Conservation (phyloP, 1,140 invertebrate genomes). For the Mercenaria mercenaria region DNA sequence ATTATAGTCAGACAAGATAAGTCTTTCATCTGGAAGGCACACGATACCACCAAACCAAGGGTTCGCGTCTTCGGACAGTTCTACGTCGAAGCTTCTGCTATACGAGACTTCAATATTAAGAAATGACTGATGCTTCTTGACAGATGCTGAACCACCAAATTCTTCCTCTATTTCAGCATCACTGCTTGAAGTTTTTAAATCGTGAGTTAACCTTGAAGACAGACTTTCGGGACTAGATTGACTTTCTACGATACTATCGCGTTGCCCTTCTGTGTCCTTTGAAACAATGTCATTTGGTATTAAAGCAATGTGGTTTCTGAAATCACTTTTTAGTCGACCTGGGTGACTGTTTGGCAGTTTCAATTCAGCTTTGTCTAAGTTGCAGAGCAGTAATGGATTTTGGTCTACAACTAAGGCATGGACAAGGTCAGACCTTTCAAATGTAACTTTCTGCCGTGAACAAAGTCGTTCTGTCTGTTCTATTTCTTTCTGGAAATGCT, state of each 20-base stretch:
- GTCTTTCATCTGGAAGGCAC: neutral
- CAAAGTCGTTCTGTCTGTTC: neutral
- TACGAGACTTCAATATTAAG: too few relatives aligned
- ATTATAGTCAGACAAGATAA: neutral
- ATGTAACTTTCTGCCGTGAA: neutral
- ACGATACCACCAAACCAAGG: neutral
- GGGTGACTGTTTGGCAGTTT: neutral
- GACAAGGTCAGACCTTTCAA: neutral
- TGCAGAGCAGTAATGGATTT: neutral
- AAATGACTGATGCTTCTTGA: too few relatives aligned
- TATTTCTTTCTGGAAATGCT: neutral
- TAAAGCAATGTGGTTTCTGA: neutral
- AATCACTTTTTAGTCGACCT: neutral
- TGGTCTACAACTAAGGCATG: neutral
- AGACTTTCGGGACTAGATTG: too few relatives aligned
- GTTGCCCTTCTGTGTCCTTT: too few relatives aligned
- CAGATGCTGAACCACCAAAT: too few relatives aligned
- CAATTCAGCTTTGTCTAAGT: neutral
- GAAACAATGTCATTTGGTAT: too few relatives aligned
- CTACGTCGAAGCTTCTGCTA: neutral
- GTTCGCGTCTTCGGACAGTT: neutral
- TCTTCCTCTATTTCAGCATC: too few relatives aligned
- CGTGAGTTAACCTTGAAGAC: too few relatives aligned
- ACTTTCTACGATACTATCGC: too few relatives aligned
- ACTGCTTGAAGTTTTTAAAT: too few relatives aligned